These are phyloP conservation scores for Chesias legatella DNA, from an alignment of 2,888 invertebrate species.

Conservation along the genomic window DNA sequence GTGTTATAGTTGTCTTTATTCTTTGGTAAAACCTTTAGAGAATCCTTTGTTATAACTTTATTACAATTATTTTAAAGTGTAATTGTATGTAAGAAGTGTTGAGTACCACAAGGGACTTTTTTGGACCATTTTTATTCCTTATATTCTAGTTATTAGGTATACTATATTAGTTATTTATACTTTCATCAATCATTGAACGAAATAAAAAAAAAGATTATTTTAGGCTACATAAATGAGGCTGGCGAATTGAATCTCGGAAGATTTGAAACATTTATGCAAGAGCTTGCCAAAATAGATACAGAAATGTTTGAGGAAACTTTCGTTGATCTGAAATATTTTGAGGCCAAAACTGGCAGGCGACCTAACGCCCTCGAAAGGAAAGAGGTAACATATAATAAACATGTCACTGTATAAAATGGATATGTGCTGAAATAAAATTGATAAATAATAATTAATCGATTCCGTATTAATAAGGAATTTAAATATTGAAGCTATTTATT, in stretches of 20 bases:
- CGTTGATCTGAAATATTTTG: slow-evolving; percentile 91
- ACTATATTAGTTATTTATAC: no score
- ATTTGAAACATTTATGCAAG: slow-evolving; percentile 92
- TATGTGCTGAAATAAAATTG: no score
- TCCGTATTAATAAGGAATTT: no score
- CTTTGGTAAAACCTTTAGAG: no score
- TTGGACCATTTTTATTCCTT: slow-evolving; percentile 4
- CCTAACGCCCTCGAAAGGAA: slow-evolving; percentile 66
- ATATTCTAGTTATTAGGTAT: background rate
- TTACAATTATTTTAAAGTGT: no score
- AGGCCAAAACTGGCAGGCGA: slow-evolving; percentile 86
- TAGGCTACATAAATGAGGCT: slow-evolving; percentile 95
- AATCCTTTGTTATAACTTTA: no score
- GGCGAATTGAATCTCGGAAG: slow-evolving; percentile 90
- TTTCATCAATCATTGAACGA: no score
- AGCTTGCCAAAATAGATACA: slow-evolving; percentile 85
- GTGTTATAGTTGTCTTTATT: no score
- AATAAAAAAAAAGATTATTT: slow-evolving; percentile 7
- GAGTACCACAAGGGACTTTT: slow-evolving; percentile 11
- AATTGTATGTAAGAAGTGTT: no score
- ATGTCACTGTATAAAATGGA: no score
- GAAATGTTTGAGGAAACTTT: slow-evolving; percentile 88
- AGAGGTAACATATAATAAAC: slow-evolving; percentile 56
- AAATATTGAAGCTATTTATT: background rate
- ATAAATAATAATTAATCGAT: no score